Conservation (phyloP, 2,888 invertebrate species). For the Caenorhabditis sp. region DNA sequence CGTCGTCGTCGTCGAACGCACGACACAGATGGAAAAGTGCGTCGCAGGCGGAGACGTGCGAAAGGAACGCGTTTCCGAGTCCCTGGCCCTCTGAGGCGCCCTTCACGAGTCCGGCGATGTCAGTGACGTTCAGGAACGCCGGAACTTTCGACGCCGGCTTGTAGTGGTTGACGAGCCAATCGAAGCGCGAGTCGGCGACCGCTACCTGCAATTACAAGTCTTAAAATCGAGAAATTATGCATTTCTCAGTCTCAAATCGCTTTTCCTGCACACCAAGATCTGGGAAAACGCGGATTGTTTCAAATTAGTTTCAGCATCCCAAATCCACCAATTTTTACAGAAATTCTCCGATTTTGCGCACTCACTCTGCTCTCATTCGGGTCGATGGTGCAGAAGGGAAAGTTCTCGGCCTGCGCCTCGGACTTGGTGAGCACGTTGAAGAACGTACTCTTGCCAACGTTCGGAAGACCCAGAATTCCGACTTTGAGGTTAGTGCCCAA, state of each 20-base stretch:
- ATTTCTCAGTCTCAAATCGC: too few species aligned
- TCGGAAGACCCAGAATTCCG: constrained; percentile 92
- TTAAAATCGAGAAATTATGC: not conserved
- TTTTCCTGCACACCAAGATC: too few species aligned
- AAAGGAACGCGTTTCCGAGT: constrained; percentile 97
- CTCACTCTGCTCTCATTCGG: constrained; percentile 89
- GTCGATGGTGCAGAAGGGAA: constrained; percentile 99
- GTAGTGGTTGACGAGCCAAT: constrained; percentile 92
- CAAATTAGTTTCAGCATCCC: too few species aligned
- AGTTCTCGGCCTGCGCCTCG: constrained; percentile 96
- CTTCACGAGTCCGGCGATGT: constrained; percentile 97
- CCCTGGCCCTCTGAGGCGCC: constrained; percentile 95
- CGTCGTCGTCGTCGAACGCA: constrained; percentile 96
- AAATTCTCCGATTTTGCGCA: constrained; percentile 4
- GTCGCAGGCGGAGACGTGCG: constrained; percentile 98
- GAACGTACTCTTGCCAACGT: constrained; percentile 99
- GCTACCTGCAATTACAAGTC: constrained; percentile 85
- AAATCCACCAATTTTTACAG: not conserved
- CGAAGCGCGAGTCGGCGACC: constrained; percentile 94
- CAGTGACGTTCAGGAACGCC: constrained; percentile 95
- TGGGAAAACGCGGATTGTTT: too few species aligned
- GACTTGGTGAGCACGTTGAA: constrained; percentile 99
- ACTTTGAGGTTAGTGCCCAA: constrained; percentile 78
- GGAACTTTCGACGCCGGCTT: constrained; percentile 93
- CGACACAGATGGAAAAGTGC: constrained; percentile 96